phyloP scores from a whole-genome alignment of 1,140 invertebrate genomes.

The Fopius arisanus region DNA sequence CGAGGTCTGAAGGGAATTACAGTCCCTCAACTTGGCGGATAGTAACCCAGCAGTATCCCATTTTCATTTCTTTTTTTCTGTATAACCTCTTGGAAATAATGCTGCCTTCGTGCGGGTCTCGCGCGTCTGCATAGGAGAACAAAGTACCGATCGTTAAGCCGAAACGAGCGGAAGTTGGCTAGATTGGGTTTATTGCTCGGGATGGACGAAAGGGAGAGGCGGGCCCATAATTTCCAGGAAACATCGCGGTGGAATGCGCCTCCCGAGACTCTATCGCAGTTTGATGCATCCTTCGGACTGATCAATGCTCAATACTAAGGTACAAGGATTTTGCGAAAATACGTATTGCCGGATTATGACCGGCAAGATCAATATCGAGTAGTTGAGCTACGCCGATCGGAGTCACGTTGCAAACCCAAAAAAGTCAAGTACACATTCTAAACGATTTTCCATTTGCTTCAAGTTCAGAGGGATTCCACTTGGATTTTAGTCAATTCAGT shows the following conservation, averaged over 20 bases:
- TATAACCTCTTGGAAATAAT: slow-evolving; percentile 16
- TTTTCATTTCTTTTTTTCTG: neutral
- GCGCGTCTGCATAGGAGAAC: slow-evolving; percentile 16
- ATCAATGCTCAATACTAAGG: neutral
- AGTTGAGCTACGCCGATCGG: too few relatives aligned
- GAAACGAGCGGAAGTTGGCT: slow-evolving; percentile 25
- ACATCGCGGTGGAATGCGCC: slow-evolving; percentile 10
- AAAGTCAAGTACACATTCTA: too few relatives aligned
- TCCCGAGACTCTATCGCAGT: neutral
- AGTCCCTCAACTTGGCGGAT: neutral
- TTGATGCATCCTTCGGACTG: neutral
- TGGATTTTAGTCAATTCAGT: too few relatives aligned
- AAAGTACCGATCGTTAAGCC: slow-evolving; percentile 29
- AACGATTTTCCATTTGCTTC: too few relatives aligned
- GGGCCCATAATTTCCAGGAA: slow-evolving; percentile 20
- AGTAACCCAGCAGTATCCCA: neutral
- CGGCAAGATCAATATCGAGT: too few relatives aligned
- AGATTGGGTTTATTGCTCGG: slow-evolving; percentile 28
- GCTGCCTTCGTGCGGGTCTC: slow-evolving; percentile 16
- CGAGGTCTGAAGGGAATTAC: slow-evolving; percentile 2
- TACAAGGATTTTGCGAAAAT: neutral
- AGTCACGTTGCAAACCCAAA: too few relatives aligned
- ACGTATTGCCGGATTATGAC: neutral
- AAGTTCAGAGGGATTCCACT: too few relatives aligned
- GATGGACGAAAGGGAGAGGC: slow-evolving; percentile 14